Conservation (phyloP, 2,797 vertebrate species). For the Sebastes iracundus region DNA sequence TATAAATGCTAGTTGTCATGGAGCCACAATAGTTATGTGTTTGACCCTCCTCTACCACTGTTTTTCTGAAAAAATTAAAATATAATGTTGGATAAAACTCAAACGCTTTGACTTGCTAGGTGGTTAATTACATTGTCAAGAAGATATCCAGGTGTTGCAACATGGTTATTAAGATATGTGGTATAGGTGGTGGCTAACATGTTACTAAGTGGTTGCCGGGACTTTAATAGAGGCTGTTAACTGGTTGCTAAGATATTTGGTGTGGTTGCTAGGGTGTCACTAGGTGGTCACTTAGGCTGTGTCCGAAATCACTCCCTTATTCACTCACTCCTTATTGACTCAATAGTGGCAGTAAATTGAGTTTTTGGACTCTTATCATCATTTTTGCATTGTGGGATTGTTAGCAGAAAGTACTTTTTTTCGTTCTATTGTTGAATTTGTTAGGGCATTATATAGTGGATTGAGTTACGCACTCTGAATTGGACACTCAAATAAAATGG, state of each 20-base stretch:
- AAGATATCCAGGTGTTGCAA: background rate
- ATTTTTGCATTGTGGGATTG: background rate
- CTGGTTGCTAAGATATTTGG: background rate
- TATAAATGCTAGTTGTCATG: background rate
- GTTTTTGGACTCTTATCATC: background rate
- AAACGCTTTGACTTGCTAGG: background rate
- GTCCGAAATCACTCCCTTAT: background rate
- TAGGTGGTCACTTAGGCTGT: background rate
- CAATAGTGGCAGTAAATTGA: background rate
- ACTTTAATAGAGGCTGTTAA: background rate
- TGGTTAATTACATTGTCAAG: background rate
- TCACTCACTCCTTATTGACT: background rate
- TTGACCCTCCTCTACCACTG: conserved; percentile 17
- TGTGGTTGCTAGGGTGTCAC: background rate
- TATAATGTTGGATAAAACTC: background rate
- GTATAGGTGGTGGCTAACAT: background rate
- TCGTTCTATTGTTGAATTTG: background rate
- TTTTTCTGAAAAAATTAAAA: background rate
- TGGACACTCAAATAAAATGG: background rate
- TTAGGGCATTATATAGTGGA: background rate
- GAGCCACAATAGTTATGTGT: conserved; percentile 6
- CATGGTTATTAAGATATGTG: background rate
- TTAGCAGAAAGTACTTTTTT: too few relatives aligned
- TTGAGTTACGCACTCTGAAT: background rate
- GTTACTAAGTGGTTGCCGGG: background rate